Evolutionary conservation across 2,888 invertebrate genomes (phyloP), one percentile per base, ranked within the genome.

Genomic region (Patella pellucida): DNA sequence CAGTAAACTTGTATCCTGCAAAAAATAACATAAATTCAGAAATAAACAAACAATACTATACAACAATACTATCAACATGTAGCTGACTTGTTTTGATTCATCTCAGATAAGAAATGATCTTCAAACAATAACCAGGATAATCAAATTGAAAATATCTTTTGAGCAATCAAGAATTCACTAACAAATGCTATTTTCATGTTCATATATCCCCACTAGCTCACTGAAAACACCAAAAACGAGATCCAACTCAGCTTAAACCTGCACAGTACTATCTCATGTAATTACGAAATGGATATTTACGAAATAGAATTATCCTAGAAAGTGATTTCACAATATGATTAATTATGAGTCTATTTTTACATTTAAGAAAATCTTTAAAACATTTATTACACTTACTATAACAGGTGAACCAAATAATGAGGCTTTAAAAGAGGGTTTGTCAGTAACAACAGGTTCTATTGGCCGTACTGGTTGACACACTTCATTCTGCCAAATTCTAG

Each of bases 401-500:
- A 81, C 72, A 16, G 88, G 84, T 14, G 85, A 84, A 16, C 85
- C 87, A 82, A 89, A 88, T 51, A 88, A 79, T 11, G 86, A 83
- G 16, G 84, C 72, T 71, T 88, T 88, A 77, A 89, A 89, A 7
- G 84, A 77, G 67, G 88, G 88, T 72, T 81, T 84, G 23, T 82
- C 82, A 50, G 76, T 76, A 4, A 76, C 72, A n/a, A 82, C 79
- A 16, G 84, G 76, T 11, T 77, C 70, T 12, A 73, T 71, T 7
- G 76, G 71, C 16, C 75, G 77, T 11, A 75, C 76, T 68, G 70
- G 62, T 69, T 74, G 67, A 15, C 68, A 52, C 23, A 16, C 56
- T 16, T 81, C 76, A 52, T 79, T 77, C 27, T 77, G 73, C 79
- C 79, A 80, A 16, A 79, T 16, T 52, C 71, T 74, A 54, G 75